Evolutionary conservation across 2,888 invertebrate species (phyloP), one percentile per base, ranked within the genome.

Genomic region (Dryobota labecula): DNA sequence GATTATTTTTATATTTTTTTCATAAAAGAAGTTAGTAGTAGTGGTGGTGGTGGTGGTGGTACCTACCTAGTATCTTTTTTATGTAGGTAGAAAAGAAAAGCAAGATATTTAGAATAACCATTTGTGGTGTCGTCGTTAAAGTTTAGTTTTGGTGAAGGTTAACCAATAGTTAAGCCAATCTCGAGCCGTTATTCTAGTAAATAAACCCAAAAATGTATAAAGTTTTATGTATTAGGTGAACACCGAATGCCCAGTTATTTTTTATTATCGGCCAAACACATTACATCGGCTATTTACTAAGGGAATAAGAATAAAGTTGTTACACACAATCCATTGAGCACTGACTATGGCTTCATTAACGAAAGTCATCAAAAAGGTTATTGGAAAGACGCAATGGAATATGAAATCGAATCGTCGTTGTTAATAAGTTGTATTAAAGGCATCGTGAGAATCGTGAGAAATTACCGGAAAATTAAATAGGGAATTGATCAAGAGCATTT

Each of bases 381-480:
- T 81, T 78, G 76, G 76, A 73, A 81, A 81, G 58, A 73, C 56
- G 76, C 73, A 81, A 81, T 78, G 78, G 78, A 81, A 71, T 81
- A 76, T 81, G 76, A 83, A 83, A 83, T 83, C 67, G 64, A 83
- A 81, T 73, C 54, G 43, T 43, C 58, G 61, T 67, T 66, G 73
- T 49, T 73, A 73, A 75, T 78, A 72, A 78, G 67, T 72, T 66
- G 51, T 66, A 66, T 56, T 70, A 30, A 36, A 54, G 18, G 36
- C 4, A 30, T 36, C 33, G 33, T 33, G 18, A 9, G 24, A 2
- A n/a, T 24, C 8, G 33, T 60, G 43, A 18, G 11, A 45, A 38
- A 73, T 51, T 27, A 43, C 33, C 20, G 47, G 54, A 60, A 54
- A 43, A 54, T 36, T 20, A 57, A 49, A 6, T 8, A 30, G 36